phyloP scores from a whole-genome alignment of 2,888 invertebrate species.

The Ophion slaviceki region DNA sequence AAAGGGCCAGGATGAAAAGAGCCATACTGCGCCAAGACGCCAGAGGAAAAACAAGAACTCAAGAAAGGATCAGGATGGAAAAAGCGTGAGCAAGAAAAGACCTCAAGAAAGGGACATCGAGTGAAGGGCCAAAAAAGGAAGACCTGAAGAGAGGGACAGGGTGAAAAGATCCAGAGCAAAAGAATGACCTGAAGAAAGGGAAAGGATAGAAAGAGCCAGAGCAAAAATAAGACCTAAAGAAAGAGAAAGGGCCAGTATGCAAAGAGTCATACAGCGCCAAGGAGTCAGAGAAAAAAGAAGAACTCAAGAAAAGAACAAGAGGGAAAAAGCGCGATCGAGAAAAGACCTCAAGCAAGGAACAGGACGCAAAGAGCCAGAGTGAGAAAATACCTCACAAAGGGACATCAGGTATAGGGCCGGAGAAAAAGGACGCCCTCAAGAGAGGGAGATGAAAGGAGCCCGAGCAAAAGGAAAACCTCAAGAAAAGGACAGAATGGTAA shows the following conservation, averaged over 20 bases:
- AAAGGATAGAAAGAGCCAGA: neutral
- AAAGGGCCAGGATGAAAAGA: no score
- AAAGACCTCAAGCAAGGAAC: constrained; percentile 32
- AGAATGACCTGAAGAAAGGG: neutral
- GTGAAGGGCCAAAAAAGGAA: neutral
- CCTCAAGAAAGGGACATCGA: neutral
- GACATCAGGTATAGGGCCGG: neutral
- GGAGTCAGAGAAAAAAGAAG: neutral
- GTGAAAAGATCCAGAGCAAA: no score
- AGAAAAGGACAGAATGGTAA: neutral
- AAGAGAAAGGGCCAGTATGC: neutral
- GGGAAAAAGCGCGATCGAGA: neutral
- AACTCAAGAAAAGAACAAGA: neutral
- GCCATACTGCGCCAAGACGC: no score
- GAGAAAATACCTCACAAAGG: neutral
- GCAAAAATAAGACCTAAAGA: neutral
- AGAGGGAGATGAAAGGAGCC: neutral
- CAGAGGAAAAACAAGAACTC: neutral
- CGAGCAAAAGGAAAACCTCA: neutral
- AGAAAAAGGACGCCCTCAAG: neutral
- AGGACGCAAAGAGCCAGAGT: constrained; percentile 40
- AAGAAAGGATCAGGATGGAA: neutral
- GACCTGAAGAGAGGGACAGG: neutral
- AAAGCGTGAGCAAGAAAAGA: neutral
- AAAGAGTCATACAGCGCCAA: neutral